Evolutionary conservation across 2,888 invertebrate genomes (phyloP).

Genomic region (Cephonodes hylas): DNA sequence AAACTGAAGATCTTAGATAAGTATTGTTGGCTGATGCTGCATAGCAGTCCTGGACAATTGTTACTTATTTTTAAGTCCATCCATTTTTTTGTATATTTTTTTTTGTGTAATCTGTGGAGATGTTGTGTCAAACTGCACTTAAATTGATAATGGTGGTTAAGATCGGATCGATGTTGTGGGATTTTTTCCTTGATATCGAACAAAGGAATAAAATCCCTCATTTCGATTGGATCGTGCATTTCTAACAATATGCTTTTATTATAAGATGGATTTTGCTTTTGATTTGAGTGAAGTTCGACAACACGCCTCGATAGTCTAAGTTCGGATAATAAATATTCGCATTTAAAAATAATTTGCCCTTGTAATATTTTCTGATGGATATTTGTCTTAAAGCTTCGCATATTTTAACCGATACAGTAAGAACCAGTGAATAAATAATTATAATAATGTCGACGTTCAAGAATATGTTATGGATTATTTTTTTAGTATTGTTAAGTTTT

Average conservation of each 20-base stretch:
- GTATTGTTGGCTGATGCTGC: constrained; percentile 79
- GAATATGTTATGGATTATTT: constrained; percentile 30
- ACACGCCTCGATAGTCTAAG: constrained; percentile 49
- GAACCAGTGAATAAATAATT: constrained; percentile 26
- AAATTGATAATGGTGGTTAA: constrained; percentile 76
- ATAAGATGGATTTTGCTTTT: constrained; percentile 61
- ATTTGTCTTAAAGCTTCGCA: constrained; percentile 12
- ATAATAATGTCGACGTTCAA: constrained; percentile 17
- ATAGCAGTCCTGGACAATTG: constrained; percentile 77
- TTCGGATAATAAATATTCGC: not conserved
- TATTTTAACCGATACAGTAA: constrained; percentile 25
- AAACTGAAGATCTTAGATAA: constrained; percentile 71
- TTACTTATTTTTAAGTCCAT: constrained; percentile 78
- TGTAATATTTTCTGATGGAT: not conserved
- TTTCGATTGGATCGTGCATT: constrained; percentile 49
- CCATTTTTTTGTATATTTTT: constrained; percentile 50
- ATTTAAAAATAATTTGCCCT: constrained; percentile 6
- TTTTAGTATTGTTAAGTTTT: constrained; percentile 70
- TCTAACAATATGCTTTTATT: constrained; percentile 51
- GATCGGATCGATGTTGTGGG: constrained; percentile 38
- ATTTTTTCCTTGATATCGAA: not conserved
- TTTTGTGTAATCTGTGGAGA: constrained; percentile 48
- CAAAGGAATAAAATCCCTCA: constrained; percentile 30
- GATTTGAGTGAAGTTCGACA: constrained; percentile 79
- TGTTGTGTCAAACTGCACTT: constrained; percentile 81